Percentiles rank a stretch among this genome's conserved stretches.
phyloP scores from a whole-genome alignment of 2,888 invertebrate genomes.

The Zelleria hepariella region DNA sequence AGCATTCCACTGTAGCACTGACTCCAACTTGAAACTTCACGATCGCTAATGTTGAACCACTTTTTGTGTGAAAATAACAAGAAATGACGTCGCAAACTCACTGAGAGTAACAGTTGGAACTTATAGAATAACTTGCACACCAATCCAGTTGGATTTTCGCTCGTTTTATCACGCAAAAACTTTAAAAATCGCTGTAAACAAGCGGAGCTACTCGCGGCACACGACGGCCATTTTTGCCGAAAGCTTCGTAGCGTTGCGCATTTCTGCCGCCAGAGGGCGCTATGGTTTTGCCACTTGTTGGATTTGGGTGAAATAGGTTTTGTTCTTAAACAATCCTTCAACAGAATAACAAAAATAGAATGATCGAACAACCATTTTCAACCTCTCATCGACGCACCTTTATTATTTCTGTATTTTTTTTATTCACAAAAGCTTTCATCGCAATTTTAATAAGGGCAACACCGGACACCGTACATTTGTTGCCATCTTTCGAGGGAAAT shows the following conservation, averaged over 20 bases:
- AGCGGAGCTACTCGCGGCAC: slow-evolving; percentile 60
- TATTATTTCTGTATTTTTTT: too few species aligned
- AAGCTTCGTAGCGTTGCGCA: slow-evolving; percentile 51
- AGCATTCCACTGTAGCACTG: slow-evolving; percentile 60
- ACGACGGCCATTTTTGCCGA: slow-evolving; percentile 68
- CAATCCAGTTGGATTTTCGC: slow-evolving; percentile 31
- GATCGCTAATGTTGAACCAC: slow-evolving; percentile 46
- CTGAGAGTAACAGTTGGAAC: slow-evolving; percentile 24
- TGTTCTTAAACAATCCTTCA: too few species aligned
- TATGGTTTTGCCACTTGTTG: slow-evolving; percentile 3
- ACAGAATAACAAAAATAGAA: too few species aligned
- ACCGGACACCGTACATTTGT: too few species aligned
- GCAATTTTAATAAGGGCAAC: too few species aligned
- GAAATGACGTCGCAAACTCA: slow-evolving; percentile 33
- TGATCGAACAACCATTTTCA: too few species aligned
- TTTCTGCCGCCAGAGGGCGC: slow-evolving; percentile 49
- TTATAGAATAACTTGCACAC: slow-evolving; percentile 29
- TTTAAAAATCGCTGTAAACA: slow-evolving; percentile 58
- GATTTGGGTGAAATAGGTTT: not conserved
- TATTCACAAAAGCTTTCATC: too few species aligned
- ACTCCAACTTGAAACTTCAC: slow-evolving; percentile 55
- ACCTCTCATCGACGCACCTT: too few species aligned
- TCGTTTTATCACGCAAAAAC: slow-evolving; percentile 44
- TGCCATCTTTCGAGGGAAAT: too few species aligned
- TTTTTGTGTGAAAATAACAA: slow-evolving; percentile 51